Evolutionary conservation across 2,888 invertebrate species (phyloP).

Genomic region (Eumerus sabulonum): DNA sequence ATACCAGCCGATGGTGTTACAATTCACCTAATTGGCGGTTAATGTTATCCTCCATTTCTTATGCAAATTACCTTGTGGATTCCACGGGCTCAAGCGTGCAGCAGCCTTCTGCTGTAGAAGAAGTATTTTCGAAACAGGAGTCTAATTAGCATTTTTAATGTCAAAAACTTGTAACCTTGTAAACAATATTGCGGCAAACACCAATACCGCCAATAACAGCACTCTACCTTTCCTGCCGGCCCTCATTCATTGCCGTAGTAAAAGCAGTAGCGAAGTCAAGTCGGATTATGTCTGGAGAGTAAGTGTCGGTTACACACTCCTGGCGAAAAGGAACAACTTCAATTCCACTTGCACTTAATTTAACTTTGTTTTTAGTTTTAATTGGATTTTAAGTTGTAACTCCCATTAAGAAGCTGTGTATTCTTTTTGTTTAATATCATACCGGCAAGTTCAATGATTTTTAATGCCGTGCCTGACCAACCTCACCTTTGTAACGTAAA

Average conservation of each 20-base stretch:
- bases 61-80: conserved; percentile 70
- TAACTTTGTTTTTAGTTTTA: conserved; percentile 68
- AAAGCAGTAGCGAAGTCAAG: conserved; percentile 53
- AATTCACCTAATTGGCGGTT: conserved; percentile 79
- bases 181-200: conserved; percentile 71
- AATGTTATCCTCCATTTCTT: conserved; percentile 76
- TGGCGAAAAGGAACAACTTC: conserved; percentile 31
- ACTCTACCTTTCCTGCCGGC: conserved; percentile 1
- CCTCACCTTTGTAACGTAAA: conserved; percentile 60
- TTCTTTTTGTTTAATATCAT: conserved; percentile 28
- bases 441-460: conserved; percentile 25
- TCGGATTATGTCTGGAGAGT: conserved; percentile 62
- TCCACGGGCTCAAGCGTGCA: conserved; percentile 33
- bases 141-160: conserved; percentile 79
- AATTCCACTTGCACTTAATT: conserved; percentile 66
- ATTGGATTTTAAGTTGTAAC: conserved; percentile 68
- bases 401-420: conserved; percentile 60
- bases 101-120: conserved; percentile 39
- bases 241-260: background rate
- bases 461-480: conserved; percentile 54
- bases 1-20: conserved; percentile 74
- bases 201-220: conserved; percentile 33
- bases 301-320: conserved; percentile 59
- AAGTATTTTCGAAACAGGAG: conserved; percentile 70
- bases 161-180: conserved; percentile 76